These are phyloP conservation scores for Noctilio leporinus DNA, from an alignment of 2,113 vertebrate genomes.

Conservation along the genomic window DNA sequence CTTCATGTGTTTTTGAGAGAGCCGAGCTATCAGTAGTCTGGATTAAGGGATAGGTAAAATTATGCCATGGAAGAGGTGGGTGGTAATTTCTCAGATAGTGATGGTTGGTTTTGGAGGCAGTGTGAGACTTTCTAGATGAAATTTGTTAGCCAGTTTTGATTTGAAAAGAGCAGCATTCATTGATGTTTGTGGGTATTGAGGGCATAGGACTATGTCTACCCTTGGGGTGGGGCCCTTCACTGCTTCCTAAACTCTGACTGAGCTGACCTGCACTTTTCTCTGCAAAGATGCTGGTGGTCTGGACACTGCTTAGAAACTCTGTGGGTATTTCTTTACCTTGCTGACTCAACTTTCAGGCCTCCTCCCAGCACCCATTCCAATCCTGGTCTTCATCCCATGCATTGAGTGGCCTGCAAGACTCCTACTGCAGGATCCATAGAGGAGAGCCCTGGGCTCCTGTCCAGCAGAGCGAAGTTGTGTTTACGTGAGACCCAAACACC, in stretches of 20 bases:
- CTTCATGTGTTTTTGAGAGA: background rate
- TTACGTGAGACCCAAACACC: background rate
- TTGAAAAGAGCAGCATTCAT: rapidly evolving
- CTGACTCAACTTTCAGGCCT: too few species aligned
- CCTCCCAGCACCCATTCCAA: background rate
- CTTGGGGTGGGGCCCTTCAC: background rate
- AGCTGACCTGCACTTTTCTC: rapidly evolving
- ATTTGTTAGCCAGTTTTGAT: background rate
- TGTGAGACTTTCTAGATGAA: background rate
- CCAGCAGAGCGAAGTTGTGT: background rate
- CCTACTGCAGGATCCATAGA: background rate
- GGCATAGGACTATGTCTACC: rapidly evolving
- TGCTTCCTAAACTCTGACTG: background rate
- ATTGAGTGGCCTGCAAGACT: background rate
- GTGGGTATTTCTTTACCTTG: background rate
- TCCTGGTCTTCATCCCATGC: background rate
- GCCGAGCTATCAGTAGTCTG: background rate
- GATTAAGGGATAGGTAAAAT: background rate
- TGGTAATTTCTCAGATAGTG: background rate
- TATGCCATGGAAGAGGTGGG: too few species aligned
- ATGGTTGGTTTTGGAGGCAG: too few species aligned
- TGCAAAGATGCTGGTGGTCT: rapidly evolving
- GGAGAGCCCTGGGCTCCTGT: background rate
- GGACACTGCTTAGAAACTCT: background rate
- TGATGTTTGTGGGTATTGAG: background rate